Base-by-base conservation (phyloP, 1,140 invertebrate species). In the Pygmarrhopalites habei region DNA sequence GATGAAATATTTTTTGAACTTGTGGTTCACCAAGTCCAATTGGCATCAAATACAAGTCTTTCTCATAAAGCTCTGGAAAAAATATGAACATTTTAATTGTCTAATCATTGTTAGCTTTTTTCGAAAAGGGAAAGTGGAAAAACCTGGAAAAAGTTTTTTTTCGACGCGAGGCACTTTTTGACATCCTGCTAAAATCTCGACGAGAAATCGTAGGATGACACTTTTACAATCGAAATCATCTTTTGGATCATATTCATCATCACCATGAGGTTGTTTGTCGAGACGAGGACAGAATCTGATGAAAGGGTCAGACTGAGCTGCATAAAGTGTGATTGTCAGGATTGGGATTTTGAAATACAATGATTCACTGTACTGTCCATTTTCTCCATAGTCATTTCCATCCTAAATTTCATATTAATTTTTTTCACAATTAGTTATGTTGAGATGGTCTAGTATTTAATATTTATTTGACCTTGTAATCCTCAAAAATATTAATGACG, bases 101-200 rank as follows among this genome's bases (percentile, higher is more conserved):
- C 39, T 12, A 35, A 35, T 35, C 32, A 35, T 7, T 35, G 32
- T 47, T 5, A 47, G 44, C 23, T 25, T 47, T 5, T 19, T 47
- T n/a, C n/a, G 7, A 39, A 39, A 49, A 49, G 5, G 46, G 21
- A n/a, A 10, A 12, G 46, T 10, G 17, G 2, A 44, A 65, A 56
- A 74, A 82, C 86, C 84, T 57, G 86, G 84, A 73, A 90, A 89
- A 74, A 92, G 79, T 17, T 90, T 79, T 47, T 79, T 82, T 70
- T 94, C 89, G 0, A 94, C 81, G 58, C 83, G 80, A 1, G 85
- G 85, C 68, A 92, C 78, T 19, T 80, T 74, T 39, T 79, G 73
- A 51, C 83, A 84, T 1, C 87, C 83, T 2, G 79, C 74, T 47
- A 90, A 77, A 47, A 92, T 86, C 64, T 79, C 58, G 10, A 47